Evolutionary conservation across 1,140 invertebrate genomes (phyloP).

Genomic region (Trichonephila clavata): DNA sequence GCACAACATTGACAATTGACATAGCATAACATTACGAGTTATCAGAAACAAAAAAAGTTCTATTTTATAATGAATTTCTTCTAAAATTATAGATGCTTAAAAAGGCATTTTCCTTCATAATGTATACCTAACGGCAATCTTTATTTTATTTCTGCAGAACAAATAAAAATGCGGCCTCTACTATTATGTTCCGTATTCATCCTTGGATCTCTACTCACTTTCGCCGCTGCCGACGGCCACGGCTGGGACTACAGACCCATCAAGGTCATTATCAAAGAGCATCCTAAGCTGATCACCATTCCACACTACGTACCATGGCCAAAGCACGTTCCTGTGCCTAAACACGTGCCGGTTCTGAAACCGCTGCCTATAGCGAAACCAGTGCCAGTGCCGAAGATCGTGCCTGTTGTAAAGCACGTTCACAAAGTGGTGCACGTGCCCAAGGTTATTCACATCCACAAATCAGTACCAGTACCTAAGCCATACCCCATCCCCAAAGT

Average conservation of each 20-base stretch:
- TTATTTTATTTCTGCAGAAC: not conserved
- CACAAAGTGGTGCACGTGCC: constrained; percentile 75
- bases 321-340: constrained; percentile 78
- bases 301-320: constrained; percentile 79
- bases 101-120: too few relatives aligned
- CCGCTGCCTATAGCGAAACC: constrained; percentile 78
- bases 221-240: constrained; percentile 36
- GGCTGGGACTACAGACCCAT: constrained; percentile 75
- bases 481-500: constrained; percentile 78
- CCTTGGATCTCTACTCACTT: constrained; percentile 31
- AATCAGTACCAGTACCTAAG: constrained; percentile 79
- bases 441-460: constrained; percentile 78
- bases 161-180: constrained; percentile 41
- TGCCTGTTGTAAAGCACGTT: constrained; percentile 67
- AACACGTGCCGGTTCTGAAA: constrained; percentile 78
- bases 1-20: too few relatives aligned
- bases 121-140: not conserved
- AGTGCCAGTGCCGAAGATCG: constrained; percentile 75
- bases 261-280: constrained; percentile 75
- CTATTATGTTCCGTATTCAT: constrained; percentile 35
- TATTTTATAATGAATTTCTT: too few relatives aligned
- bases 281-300: constrained; percentile 77
- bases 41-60: too few relatives aligned
- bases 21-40: too few relatives aligned
- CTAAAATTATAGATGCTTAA: too few relatives aligned